Conservation (phyloP, 2,113 vertebrate genomes). For the Petromus typicus region DNA sequence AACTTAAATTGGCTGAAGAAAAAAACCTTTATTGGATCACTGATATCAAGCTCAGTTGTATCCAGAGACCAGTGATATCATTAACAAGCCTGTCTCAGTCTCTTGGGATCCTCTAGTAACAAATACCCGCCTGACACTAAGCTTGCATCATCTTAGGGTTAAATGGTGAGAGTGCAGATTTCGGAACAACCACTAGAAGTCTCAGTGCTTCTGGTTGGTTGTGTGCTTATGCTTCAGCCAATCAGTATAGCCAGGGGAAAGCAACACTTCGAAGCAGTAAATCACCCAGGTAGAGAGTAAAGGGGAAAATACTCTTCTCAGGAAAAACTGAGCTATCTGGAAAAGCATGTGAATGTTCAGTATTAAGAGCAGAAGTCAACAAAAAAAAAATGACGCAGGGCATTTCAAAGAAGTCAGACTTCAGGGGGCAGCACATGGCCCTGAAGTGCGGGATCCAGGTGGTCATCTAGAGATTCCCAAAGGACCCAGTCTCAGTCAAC, state of each 20-base stretch:
- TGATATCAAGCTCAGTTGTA: background rate
- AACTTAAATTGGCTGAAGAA: background rate
- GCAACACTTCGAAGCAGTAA: background rate
- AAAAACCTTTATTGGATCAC: background rate
- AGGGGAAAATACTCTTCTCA: background rate
- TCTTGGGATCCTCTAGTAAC: conserved; percentile 19
- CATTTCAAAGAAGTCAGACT: background rate
- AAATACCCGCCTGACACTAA: background rate
- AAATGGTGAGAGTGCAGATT: background rate
- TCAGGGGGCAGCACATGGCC: background rate
- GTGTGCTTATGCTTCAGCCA: background rate
- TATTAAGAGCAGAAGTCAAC: background rate
- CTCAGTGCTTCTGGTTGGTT: background rate
- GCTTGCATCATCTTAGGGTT: background rate
- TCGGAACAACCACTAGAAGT: background rate
- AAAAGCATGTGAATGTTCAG: background rate
- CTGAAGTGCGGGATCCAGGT: background rate
- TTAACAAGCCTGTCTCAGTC: background rate
- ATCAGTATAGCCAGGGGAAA: background rate
- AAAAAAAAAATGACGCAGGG: background rate
- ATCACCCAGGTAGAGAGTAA: background rate
- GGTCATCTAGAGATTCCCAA: background rate
- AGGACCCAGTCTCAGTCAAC: background rate
- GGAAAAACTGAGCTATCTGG: background rate
- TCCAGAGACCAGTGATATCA: background rate